Conservation (phyloP, 1,140 invertebrate species). For the Zaprionus nigranus region DNA sequence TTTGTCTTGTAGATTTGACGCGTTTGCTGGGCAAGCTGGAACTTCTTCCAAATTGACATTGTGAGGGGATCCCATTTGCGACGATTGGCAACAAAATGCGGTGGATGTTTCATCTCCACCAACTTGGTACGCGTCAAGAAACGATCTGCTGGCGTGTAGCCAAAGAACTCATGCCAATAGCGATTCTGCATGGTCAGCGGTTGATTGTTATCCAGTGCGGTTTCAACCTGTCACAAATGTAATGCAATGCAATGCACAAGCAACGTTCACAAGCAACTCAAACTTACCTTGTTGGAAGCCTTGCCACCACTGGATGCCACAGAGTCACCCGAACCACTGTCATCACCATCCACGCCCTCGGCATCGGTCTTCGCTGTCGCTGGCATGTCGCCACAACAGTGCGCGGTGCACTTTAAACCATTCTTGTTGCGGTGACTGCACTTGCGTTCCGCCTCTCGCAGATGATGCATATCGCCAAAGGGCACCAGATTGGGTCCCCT, state of each 20-base stretch:
- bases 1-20: conserved; percentile 91
- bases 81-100: conserved; percentile 45
- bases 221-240: conserved; percentile 27
- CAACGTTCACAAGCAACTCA: not conserved
- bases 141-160: conserved; percentile 85
- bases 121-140: conserved; percentile 85
- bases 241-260: not conserved
- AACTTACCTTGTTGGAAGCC: not conserved
- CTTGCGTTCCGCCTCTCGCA: conserved; percentile 51
- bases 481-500: conserved; percentile 66
- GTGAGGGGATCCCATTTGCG: conserved; percentile 88
- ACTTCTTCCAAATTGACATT: conserved; percentile 91
- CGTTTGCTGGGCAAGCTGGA: conserved; percentile 91
- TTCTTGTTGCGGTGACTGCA: conserved; percentile 30
- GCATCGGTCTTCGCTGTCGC: conserved; percentile 8
- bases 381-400: conserved; percentile 64
- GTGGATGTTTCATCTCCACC: conserved; percentile 84
- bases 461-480: conserved; percentile 70
- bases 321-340: conserved; percentile 4
- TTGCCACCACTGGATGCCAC: not conserved
- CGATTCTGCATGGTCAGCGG: conserved; percentile 55
- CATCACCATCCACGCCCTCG: conserved; percentile 26
- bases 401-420: conserved; percentile 41
- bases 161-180: conserved; percentile 74
- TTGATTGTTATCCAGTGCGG: conserved; percentile 22